Conservation (phyloP, 2,888 invertebrate species). For the Spodoptera picta region DNA sequence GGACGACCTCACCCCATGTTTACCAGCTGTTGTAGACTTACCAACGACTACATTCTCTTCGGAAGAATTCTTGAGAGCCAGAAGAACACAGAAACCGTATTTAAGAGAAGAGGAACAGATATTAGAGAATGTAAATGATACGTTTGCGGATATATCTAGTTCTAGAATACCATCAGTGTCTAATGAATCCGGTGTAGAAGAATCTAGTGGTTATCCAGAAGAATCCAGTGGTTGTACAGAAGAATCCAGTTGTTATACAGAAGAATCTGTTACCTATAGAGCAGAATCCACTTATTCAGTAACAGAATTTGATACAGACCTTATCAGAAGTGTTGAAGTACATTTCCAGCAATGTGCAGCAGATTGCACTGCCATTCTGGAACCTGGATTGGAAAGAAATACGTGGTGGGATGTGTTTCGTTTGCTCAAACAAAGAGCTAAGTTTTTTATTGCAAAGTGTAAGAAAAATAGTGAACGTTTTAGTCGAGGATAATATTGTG, state of each 20-base stretch:
- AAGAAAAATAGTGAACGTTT: constrained; percentile 26
- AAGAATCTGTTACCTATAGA: too few relatives aligned
- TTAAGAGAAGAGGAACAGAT: constrained; percentile 49
- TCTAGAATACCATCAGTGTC: constrained; percentile 57
- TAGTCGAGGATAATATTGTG: not conserved
- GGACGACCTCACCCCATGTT: constrained; percentile 56
- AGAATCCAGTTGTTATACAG: too few relatives aligned
- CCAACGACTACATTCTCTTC: constrained; percentile 72
- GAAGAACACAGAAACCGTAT: constrained; percentile 61
- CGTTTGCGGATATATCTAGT: constrained; percentile 68
- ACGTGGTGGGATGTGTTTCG: constrained; percentile 45
- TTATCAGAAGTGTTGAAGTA: constrained; percentile 23
- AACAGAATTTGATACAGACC: constrained; percentile 34
- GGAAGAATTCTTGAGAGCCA: constrained; percentile 67
- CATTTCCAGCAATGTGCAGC: constrained; percentile 24
- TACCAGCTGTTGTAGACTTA: constrained; percentile 65
- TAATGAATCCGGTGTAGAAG: too few relatives aligned
- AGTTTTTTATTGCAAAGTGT: constrained; percentile 50
- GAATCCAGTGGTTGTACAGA: too few relatives aligned
- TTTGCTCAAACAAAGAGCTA: constrained; percentile 50
- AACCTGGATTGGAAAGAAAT: constrained; percentile 42
- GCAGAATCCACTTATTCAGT: constrained; percentile 27
- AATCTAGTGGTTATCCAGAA: too few relatives aligned
- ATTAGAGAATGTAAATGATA: constrained; percentile 56
- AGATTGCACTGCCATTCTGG: constrained; percentile 34